Base-by-base conservation (phyloP, 2,888 invertebrate species). In the Mimachlamys varia region DNA sequence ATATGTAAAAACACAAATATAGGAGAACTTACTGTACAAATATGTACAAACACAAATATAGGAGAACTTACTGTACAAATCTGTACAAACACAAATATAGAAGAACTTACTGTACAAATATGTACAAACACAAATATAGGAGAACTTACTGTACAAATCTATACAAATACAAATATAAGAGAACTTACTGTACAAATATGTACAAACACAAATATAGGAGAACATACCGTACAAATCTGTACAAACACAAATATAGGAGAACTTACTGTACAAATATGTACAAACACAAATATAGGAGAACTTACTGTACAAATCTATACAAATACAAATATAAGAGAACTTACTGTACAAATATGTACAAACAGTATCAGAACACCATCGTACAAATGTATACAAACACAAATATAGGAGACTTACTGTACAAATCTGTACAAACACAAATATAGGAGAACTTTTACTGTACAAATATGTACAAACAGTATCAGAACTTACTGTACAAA, bases 101-200 rank as follows among this genome's bases (percentile, higher is more conserved):
- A n/a, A n/a, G n/a, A n/a, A n/a, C n/a, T n/a, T n/a, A n/a, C 93
- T 98, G 97, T 87, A 98, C 97, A 95, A 97, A 97, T 96, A 98
- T 98, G 96, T 97, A 97, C 93, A 94, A 95, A 88, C 19, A 37
- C 19, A 44, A 55, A 27, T n/a, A 7, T n/a, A n/a, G n/a, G n/a
- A n/a, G n/a, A n/a, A n/a, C n/a, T n/a, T n/a, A n/a, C 93, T 98
- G 97, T 87, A 98, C 97, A 95, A 97, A 97, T 96, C 98, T 98
- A 96, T 97, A 97, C 93, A 94, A 95, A 88, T 19, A 37, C 19
- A 44, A 55, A 27, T n/a, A 7, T n/a, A n/a, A n/a, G n/a, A n/a
- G n/a, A n/a, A n/a, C n/a, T n/a, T n/a, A n/a, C 93, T 98, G 97
- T 87, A 98, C 97, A 95, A 97, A 97, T 96, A 98, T 98, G 96